These are phyloP conservation scores for Leptogaster cylindrica DNA, from an alignment of 2,888 invertebrate genomes.

Conservation along the genomic window DNA sequence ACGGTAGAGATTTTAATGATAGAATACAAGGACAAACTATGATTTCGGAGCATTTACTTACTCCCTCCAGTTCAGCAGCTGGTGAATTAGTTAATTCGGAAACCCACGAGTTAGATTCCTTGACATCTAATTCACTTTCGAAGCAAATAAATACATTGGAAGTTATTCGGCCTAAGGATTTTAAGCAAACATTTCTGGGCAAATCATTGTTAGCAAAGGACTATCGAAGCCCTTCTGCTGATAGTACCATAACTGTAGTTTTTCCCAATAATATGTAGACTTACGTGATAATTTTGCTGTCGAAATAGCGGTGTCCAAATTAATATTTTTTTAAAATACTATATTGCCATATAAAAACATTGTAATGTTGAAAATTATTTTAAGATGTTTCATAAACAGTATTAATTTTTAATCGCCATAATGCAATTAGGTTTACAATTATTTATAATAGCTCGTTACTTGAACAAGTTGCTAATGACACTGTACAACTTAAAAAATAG, in stretches of 20 bases:
- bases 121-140: slow-evolving; percentile 59
- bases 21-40: slow-evolving; percentile 59
- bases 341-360: too few species aligned
- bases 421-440: too few species aligned
- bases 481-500: too few species aligned
- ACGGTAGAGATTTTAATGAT: slow-evolving; percentile 25
- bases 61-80: slow-evolving; percentile 60
- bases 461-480: too few species aligned
- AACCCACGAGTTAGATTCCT: slow-evolving; percentile 60
- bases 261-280: slow-evolving; percentile 68
- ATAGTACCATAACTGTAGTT: slow-evolving; percentile 72
- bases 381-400: too few species aligned
- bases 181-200: slow-evolving; percentile 50
- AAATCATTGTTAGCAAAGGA: slow-evolving; percentile 48
- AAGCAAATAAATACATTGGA: slow-evolving; percentile 55
- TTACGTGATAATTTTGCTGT: too few species aligned
- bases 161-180: slow-evolving; percentile 51
- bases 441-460: too few species aligned
- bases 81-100: slow-evolving; percentile 60
- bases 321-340: too few species aligned
- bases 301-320: too few species aligned
- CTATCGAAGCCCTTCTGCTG: slow-evolving; percentile 66
- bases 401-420: too few species aligned
- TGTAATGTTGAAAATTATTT: too few species aligned
- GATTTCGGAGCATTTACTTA: slow-evolving; percentile 59